Evolutionary conservation across 2,888 invertebrate genomes (phyloP).

Genomic region (Acronicta leporina): DNA sequence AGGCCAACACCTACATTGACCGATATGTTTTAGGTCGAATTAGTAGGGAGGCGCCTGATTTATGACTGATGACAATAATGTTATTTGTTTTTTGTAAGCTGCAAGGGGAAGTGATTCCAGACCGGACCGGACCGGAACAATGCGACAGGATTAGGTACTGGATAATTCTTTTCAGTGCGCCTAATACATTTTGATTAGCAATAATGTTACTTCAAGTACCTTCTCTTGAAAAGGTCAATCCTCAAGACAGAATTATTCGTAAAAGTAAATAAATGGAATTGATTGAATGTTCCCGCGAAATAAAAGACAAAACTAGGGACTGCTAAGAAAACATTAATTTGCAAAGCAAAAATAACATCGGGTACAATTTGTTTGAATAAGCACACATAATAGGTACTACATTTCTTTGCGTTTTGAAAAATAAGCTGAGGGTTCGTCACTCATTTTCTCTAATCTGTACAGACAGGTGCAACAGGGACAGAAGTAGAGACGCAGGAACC

Average conservation of each 20-base stretch:
- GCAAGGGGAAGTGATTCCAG: too few relatives aligned
- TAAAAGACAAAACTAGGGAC: conserved; percentile 6
- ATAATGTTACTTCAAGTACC: conserved; percentile 1
- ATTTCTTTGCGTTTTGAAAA: conserved; percentile 44
- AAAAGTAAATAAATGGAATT: neutral
- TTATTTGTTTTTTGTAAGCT: too few relatives aligned
- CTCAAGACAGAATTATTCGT: too few relatives aligned
- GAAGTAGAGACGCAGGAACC: conserved; percentile 81
- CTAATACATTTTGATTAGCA: conserved; percentile 19
- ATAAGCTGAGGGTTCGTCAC: conserved; percentile 60
- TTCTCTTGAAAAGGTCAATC: too few relatives aligned
- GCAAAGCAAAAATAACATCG: conserved; percentile 26
- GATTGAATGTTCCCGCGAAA: neutral
- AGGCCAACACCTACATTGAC: too few relatives aligned
- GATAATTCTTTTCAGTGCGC: too few relatives aligned
- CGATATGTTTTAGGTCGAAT: too few relatives aligned
- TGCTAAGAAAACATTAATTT: conserved; percentile 24
- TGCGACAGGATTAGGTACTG: too few relatives aligned
- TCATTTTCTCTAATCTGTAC: conserved; percentile 78
- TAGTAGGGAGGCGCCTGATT: too few relatives aligned
- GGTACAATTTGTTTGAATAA: conserved; percentile 10
- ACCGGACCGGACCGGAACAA: too few relatives aligned
- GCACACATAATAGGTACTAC: conserved; percentile 14
- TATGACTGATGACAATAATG: too few relatives aligned
- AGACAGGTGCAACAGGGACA: conserved; percentile 84